Evolutionary conservation across 2,113 vertebrate genomes (phyloP).

Genomic region (Pituophis catenifer): DNA sequence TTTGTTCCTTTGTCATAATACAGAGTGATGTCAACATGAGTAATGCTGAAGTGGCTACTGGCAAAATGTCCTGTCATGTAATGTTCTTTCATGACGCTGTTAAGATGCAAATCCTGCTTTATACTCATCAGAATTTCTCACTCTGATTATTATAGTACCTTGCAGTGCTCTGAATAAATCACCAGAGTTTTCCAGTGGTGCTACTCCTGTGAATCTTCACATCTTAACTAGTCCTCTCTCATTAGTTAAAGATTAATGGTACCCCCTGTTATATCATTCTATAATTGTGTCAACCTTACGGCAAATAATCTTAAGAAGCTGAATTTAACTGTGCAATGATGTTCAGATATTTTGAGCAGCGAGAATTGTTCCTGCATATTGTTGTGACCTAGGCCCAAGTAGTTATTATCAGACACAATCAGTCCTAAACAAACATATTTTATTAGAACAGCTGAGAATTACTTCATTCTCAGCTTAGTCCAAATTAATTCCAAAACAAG

Average conservation of each 20-base stretch:
- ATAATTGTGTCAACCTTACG: not conserved
- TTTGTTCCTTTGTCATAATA: slow-evolving; percentile 51
- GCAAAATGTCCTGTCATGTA: slow-evolving; percentile 54
- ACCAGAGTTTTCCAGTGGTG: slow-evolving; percentile 27
- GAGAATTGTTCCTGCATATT: not conserved
- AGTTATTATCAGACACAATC: too few species aligned
- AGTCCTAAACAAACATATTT: too few species aligned
- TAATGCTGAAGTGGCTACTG: slow-evolving; percentile 53
- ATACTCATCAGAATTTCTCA: slow-evolving; percentile 55
- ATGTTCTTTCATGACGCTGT: slow-evolving; percentile 43
- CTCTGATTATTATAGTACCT: slow-evolving; percentile 25
- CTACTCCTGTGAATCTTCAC: not conserved
- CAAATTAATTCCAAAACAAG: too few species aligned
- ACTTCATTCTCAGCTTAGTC: too few species aligned
- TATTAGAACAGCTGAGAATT: too few species aligned
- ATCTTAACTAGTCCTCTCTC: not conserved
- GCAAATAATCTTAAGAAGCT: not conserved
- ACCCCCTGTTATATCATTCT: not conserved
- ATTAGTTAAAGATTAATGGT: not conserved
- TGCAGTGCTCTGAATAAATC: slow-evolving; percentile 12
- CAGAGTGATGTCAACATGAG: slow-evolving; percentile 57
- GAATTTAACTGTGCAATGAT: not conserved
- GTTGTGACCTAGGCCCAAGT: too few species aligned
- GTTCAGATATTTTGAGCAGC: not conserved
- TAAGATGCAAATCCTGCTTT: slow-evolving; percentile 66